Conservation (phyloP, 2,113 vertebrate species). For the Dromiciops gliroides region DNA sequence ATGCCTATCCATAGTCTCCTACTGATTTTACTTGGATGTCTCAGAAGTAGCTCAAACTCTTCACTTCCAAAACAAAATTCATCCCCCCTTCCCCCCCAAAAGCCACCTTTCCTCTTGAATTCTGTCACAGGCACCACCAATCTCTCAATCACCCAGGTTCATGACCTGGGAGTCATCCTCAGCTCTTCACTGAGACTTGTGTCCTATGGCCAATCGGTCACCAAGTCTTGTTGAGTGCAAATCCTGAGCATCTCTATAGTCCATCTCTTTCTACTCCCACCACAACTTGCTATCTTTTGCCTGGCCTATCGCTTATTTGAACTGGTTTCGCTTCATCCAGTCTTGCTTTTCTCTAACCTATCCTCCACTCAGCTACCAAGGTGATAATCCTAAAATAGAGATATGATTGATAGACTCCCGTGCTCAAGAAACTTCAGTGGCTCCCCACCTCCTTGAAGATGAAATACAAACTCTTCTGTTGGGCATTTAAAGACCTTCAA, state of each 20-base stretch:
- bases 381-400: background rate
- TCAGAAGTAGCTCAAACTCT: no score
- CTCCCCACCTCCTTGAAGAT: background rate
- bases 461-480: background rate
- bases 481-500: background rate
- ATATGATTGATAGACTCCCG: background rate
- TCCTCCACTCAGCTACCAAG: background rate
- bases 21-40: no score
- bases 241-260: background rate
- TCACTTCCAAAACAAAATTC: no score
- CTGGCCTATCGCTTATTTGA: background rate
- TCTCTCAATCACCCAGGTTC: background rate
- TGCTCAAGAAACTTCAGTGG: background rate
- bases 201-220: background rate
- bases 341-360: background rate
- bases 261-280: background rate
- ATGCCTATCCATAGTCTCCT: no score
- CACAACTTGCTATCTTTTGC: background rate
- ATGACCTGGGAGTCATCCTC: background rate
- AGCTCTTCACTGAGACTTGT: background rate
- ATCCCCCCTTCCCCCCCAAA: background rate
- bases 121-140: background rate
- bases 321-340: background rate
- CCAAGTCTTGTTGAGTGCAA: background rate
- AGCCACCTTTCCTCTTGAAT: background rate